Percentiles rank a stretch among this genome's conserved stretches.
phyloP scores from a whole-genome alignment of 2,888 invertebrate genomes.

The Sisyra terminalis region DNA sequence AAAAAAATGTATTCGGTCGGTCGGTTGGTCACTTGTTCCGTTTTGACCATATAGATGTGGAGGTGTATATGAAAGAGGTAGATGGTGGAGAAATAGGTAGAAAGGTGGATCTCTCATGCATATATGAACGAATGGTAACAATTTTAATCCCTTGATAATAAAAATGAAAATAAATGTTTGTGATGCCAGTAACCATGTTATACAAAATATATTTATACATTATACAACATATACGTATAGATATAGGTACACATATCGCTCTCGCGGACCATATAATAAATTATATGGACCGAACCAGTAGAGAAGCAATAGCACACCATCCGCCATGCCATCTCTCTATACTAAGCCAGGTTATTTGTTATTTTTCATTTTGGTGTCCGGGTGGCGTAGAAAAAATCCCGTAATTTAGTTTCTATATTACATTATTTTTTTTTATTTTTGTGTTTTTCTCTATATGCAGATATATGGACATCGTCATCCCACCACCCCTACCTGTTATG shows the following conservation, averaged over 20 bases:
- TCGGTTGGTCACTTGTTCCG: no score
- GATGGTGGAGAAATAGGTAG: no score
- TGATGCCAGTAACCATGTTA: background rate
- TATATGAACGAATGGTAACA: conserved; percentile 26
- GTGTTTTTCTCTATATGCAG: no score
- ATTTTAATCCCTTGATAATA: conserved; percentile 32
- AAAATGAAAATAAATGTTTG: conserved; percentile 31
- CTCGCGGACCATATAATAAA: conserved; percentile 2
- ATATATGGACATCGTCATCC: no score
- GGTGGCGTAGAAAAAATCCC: conserved; percentile 21
- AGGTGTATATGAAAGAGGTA: no score
- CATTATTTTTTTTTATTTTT: conserved; percentile 12
- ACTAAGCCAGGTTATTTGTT: conserved; percentile 30
- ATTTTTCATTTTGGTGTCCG: conserved; percentile 27
- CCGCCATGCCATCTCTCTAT: conserved; percentile 3
- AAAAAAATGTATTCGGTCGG: conserved; percentile 6
- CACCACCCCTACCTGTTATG: no score
- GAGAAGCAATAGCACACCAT: background rate
- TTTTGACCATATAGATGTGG: no score
- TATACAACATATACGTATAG: conserved; percentile 1
- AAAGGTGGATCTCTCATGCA: background rate
- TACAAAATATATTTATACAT: background rate
- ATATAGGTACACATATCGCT: background rate
- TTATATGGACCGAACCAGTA: background rate
- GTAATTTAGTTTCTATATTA: conserved; percentile 31